Evolutionary conservation across 2,888 invertebrate genomes (phyloP), one percentile per base, ranked within the genome.

Genomic region (Auanema sp.): DNA sequence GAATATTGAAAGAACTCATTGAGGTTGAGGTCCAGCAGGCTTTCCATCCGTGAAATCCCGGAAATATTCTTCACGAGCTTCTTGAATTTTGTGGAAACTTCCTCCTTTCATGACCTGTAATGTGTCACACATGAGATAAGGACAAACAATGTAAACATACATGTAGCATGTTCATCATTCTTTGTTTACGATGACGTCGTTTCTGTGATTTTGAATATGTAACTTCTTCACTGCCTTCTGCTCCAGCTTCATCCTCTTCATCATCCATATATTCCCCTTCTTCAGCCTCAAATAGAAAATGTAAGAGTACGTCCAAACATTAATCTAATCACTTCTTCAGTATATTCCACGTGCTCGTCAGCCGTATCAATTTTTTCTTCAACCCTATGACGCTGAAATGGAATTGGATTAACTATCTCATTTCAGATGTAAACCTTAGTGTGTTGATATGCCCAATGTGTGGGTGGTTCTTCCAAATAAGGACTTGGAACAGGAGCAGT

Each of bases 41-140:
- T 33, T 63, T 52, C 53, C 18, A 2, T 52, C 18, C 21, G 53
- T 4, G n/a, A 23, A 18, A n/a, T 25, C n/a, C 14, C 24, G 40
- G 16, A 5, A n/a, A 33, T 33, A 53, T 47, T 78, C 73, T 42
- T 75, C 77, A 50, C 70, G 71, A 71, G 80, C 71, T 53, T 78
- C 78, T 41, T 77, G 74, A 47, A 81, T 81, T 59, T 81, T 78
- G 68, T 80, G 81, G 69, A 82, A 81, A 11, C 69, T 64, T 14
- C 81, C 81, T 14, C 77, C 68, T 51, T 72, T 71, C 81, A 81
- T 79, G 14, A 75, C 76, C 43, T 69, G 52, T 43, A 75, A 63
- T 44, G 23, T 47, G 23, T 51, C 12, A 44, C 10, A 16, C 44
- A 21, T 44, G 21, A 57, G 8, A 55, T 40, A 23, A 8, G 52